Conservation (phyloP, 2,888 invertebrate genomes). For the Nematopogon swammerdamellus region DNA sequence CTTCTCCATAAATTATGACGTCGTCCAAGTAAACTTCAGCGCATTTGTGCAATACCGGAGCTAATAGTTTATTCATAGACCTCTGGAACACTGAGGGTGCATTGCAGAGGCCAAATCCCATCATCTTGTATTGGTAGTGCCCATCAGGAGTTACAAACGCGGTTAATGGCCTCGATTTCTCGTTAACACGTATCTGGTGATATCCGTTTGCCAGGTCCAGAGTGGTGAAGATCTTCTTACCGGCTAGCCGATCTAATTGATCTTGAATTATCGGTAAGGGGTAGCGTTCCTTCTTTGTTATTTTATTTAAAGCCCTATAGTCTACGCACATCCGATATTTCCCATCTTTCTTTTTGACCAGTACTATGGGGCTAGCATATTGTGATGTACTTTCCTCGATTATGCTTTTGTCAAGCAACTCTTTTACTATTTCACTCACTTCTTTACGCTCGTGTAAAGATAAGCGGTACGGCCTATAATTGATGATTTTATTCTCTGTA, state of each 20-base stretch:
- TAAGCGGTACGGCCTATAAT: slow-evolving; percentile 9
- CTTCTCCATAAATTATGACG: slow-evolving; percentile 7
- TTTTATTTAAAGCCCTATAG: slow-evolving; percentile 10
- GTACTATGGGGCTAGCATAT: slow-evolving; percentile 1
- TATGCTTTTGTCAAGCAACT: slow-evolving; percentile 5
- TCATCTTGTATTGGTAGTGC: slow-evolving; percentile 8
- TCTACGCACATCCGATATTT: slow-evolving; percentile 9
- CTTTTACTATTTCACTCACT: slow-evolving; percentile 3
- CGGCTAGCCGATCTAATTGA: slow-evolving; percentile 6
- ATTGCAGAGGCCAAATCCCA: slow-evolving; percentile 10
- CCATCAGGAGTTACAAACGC: slow-evolving; percentile 9
- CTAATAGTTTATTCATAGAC: slow-evolving; percentile 8
- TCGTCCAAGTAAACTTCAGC: slow-evolving; percentile 11
- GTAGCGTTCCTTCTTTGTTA: slow-evolving; percentile 9
- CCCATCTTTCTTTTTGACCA: slow-evolving; percentile 11
- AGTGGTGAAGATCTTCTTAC: slow-evolving; percentile 6
- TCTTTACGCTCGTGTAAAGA: slow-evolving; percentile 7
- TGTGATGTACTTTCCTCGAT: slow-evolving; percentile 8
- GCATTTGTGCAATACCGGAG: slow-evolving; percentile 5
- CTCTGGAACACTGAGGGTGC: slow-evolving; percentile 9
- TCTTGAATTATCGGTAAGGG: slow-evolving; percentile 10
- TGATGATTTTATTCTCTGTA: slow-evolving; percentile 6
- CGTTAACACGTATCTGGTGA: slow-evolving; percentile 9
- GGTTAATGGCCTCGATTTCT: slow-evolving; percentile 2
- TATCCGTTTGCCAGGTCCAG: slow-evolving; percentile 10